Evolutionary conservation across 2,113 vertebrate genomes (phyloP), one percentile per base, ranked within the genome.

Genomic region (Oreamnos americanus): DNA sequence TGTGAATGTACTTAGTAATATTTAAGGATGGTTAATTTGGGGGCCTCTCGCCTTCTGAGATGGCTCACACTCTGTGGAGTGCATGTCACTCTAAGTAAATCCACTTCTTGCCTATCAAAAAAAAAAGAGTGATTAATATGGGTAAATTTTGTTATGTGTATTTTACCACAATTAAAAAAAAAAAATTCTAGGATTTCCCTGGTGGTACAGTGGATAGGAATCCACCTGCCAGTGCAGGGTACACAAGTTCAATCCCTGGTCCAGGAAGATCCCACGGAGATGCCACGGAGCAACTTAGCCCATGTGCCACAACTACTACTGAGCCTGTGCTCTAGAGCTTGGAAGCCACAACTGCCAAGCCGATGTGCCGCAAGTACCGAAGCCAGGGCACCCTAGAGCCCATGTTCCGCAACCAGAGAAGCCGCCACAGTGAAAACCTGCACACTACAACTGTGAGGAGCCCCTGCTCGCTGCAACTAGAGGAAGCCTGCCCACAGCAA

Each of bases 331-430:
- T 43, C 67, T 3, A 19, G 67, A 12, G 19, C 19, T 23, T 71
- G 67, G n/a, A 71, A 71, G 67, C 64, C 64, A 11, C 36, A 3
- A 2, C 67, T 6, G 1, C 64, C 2, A 2, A 39, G 36, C 39
- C 12, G 0, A 26, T 3, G 71, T 4, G 39, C 12, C 6, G 1
- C 12, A 43, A 26, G 21, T 26, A 43, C 71, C 0, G 23, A 76
- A 71, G n/a, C n/a, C 67, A 39, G n/a, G 0, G 1, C n/a, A 3
- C 67, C 67, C 19, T 23, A 6, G n/a, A 23, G 71, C 36, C 36
- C 0, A 3, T 6, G 23, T 36, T 43, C 67, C 1, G 5, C 21
- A 43, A 14, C 11, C 25, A 13, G 6, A 43, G 71, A 43, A 14
- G 71, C 36, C 12, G 6, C 71, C 23, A 0, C 36, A 25, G 36